Evolutionary conservation across 2,797 vertebrate species (phyloP).

Genomic region (Leuciscus waleckii): DNA sequence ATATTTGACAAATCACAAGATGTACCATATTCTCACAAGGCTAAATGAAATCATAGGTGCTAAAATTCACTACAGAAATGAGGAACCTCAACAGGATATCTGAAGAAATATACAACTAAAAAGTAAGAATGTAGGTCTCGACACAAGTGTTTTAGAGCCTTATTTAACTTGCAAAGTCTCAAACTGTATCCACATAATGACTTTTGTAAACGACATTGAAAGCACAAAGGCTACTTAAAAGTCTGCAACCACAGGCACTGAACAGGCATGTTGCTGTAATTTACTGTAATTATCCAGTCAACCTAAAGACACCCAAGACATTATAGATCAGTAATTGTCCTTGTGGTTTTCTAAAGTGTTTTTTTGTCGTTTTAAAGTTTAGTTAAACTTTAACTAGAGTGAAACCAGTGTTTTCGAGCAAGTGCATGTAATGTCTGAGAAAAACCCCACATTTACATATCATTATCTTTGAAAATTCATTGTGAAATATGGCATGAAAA

Average conservation of each 20-base stretch:
- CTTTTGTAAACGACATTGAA: not conserved
- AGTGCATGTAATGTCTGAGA: not conserved
- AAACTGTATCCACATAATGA: not conserved
- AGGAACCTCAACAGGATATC: not conserved
- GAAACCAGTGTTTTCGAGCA: not conserved
- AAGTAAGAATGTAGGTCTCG: not conserved
- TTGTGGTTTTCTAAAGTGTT: not conserved
- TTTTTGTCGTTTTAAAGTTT: not conserved
- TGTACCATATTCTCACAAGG: not conserved
- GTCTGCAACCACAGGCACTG: constrained; percentile 9
- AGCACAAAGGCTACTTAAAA: constrained; percentile 21
- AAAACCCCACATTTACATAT: not conserved
- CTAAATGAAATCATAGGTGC: constrained; percentile 5
- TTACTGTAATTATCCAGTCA: constrained; percentile 23
- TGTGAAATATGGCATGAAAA: not conserved
- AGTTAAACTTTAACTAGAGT: not conserved
- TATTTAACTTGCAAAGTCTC: constrained; percentile 11
- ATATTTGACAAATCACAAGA: not conserved
- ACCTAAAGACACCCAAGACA: constrained; percentile 17
- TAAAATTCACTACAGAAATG: not conserved
- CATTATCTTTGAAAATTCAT: not conserved
- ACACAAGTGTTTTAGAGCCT: not conserved
- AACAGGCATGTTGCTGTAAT: constrained; percentile 22
- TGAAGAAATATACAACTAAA: not conserved
- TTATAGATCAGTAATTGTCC: not conserved